Evolutionary conservation across 2,888 invertebrate genomes (phyloP).

Genomic region (Pteria penguin): DNA sequence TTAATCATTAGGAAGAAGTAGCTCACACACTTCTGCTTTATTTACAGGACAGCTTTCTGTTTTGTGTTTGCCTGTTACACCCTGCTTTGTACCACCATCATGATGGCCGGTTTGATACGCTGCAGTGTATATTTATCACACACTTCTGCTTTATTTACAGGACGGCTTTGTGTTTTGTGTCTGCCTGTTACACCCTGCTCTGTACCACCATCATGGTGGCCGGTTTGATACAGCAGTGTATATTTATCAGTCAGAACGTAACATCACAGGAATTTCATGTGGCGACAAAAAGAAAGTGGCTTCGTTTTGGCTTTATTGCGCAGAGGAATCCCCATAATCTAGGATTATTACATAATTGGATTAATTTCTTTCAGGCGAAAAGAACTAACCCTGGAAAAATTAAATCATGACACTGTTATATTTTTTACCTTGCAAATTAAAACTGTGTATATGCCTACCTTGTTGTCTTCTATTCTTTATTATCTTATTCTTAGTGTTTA

Average conservation of each 20-base stretch:
- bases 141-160: conserved; percentile 65
- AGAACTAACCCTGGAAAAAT: neutral
- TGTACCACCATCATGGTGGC: conserved; percentile 62
- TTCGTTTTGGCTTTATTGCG: conserved; percentile 55
- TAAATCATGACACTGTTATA: neutral
- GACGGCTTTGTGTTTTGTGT: conserved; percentile 72
- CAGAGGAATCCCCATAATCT: conserved; percentile 67
- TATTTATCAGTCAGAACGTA: conserved; percentile 76
- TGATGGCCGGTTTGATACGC: conserved; percentile 69
- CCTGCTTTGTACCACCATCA: conserved; percentile 56
- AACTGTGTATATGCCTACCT: too few species aligned
- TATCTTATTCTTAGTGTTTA: too few species aligned
- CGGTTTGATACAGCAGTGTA: conserved; percentile 71
- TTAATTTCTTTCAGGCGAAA: conserved; percentile 23
- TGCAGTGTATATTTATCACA: conserved; percentile 3
- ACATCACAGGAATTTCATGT: conserved; percentile 76
- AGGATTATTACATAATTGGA: conserved; percentile 62
- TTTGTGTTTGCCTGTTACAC: conserved; percentile 73
- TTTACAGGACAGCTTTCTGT: conserved; percentile 71
- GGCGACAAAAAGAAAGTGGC: conserved; percentile 58
- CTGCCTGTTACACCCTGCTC: conserved; percentile 67
- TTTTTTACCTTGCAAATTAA: too few species aligned
- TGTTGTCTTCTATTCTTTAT: too few species aligned
- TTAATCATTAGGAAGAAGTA: too few species aligned
- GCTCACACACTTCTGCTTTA: too few species aligned